These are phyloP conservation scores for Neolamprologus sp. DNA, from an alignment of 2,113 vertebrate species.

Conservation along the genomic window DNA sequence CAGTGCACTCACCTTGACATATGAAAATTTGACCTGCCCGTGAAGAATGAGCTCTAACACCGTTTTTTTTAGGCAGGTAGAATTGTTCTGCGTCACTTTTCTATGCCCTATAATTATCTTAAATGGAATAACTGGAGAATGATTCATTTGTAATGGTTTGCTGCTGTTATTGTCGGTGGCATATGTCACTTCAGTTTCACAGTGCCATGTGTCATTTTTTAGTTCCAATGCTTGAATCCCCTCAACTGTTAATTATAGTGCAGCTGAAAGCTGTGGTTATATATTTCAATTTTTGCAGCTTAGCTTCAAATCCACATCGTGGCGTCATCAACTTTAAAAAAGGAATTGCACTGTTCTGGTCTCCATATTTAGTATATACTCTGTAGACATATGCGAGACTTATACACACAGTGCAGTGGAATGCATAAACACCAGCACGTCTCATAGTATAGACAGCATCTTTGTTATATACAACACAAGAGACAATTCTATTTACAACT, in stretches of 20 bases:
- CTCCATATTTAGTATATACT: background rate
- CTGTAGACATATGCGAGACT: background rate
- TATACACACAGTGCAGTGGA: background rate
- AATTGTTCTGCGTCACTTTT: background rate
- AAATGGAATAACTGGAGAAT: constrained; percentile 10
- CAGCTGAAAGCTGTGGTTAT: background rate
- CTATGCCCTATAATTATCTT: background rate
- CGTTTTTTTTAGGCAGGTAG: background rate
- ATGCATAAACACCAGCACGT: background rate
- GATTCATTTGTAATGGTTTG: background rate
- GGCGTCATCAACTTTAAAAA: background rate
- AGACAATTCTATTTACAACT: constrained; percentile 68
- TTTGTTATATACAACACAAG: constrained; percentile 27
- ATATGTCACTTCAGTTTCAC: background rate
- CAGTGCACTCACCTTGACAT: background rate
- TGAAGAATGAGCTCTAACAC: background rate
- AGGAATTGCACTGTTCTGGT: background rate
- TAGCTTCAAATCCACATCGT: background rate
- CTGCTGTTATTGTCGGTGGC: background rate
- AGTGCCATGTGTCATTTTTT: background rate
- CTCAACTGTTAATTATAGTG: background rate
- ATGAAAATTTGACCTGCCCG: background rate
- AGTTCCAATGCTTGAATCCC: background rate
- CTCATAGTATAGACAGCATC: background rate
- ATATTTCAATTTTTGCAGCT: background rate